These are phyloP conservation scores for Parasteatoda lunata DNA, from an alignment of 2,888 invertebrate species.

Conservation along the genomic window DNA sequence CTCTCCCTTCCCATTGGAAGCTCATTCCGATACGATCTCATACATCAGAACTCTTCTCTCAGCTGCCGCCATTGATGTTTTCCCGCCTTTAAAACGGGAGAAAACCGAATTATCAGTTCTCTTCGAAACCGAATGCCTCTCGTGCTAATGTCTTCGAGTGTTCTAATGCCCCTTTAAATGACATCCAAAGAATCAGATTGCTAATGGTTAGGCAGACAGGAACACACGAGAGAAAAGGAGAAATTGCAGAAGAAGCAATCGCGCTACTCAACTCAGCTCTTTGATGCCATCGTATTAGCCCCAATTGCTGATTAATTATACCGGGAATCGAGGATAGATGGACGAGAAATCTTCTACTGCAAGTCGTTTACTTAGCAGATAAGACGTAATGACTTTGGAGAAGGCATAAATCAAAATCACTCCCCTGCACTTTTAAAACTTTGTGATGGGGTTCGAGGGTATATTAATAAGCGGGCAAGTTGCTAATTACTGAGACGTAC, in stretches of 20 bases:
- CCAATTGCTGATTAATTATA: constrained; percentile 62
- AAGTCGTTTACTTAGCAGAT: constrained; percentile 41
- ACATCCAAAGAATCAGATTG: constrained; percentile 63
- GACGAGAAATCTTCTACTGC: constrained; percentile 32
- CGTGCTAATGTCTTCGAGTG: constrained; percentile 59
- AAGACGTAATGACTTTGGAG: constrained; percentile 61
- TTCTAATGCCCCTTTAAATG: constrained; percentile 62
- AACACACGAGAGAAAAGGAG: neutral
- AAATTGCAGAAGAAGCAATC: constrained; percentile 7
- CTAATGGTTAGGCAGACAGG: constrained; percentile 45
- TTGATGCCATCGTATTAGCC: constrained; percentile 39
- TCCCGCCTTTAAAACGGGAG: constrained; percentile 14
- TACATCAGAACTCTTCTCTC: neutral
- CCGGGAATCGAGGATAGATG: constrained; percentile 36
- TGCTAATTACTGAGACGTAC: neutral
- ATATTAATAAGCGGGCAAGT: constrained; percentile 3
- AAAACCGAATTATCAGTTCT: constrained; percentile 44
- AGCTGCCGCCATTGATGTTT: constrained; percentile 12
- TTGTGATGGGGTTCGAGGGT: neutral
- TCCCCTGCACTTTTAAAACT: neutral
- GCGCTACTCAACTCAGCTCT: constrained; percentile 36
- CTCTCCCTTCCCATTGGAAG: constrained; percentile 33
- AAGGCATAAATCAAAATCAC: constrained; percentile 56
- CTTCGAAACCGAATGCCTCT: constrained; percentile 31
- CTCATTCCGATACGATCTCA: constrained; percentile 15